Percentiles rank a stretch among this genome's conserved stretches.
Conservation (phyloP, 2,113 vertebrate genomes). For the Cinclus mexicanus region DNA sequence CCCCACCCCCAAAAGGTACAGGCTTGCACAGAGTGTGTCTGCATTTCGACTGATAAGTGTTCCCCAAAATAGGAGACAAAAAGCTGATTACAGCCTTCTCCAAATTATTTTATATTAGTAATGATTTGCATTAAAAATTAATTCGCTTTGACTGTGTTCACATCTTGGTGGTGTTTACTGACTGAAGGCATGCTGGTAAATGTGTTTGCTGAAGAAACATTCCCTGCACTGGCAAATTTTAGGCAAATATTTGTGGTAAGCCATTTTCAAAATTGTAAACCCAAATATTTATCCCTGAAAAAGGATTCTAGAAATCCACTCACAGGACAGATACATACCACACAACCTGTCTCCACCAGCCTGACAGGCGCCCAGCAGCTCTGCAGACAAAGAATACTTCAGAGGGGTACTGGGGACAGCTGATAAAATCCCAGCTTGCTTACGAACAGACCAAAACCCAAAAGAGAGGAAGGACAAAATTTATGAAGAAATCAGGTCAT, state of each 20-base stretch:
- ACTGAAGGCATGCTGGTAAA: conserved; percentile 41
- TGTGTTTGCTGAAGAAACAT: conserved; percentile 66
- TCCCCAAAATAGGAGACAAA: not conserved
- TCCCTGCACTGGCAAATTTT: conserved; percentile 33
- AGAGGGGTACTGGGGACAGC: not conserved
- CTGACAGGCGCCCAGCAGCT: not conserved
- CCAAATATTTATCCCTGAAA: conserved; percentile 54
- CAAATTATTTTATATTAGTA: conserved; percentile 9
- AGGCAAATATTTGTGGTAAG: conserved; percentile 65
- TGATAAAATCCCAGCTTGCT: not conserved
- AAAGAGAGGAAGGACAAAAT: not conserved
- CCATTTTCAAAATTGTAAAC: conserved; percentile 42
- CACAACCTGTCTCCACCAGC: not conserved
- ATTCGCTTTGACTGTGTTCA: not conserved
- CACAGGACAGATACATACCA: conserved; percentile 9
- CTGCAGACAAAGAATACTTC: conserved; percentile 28
- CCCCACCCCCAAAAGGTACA: not conserved
- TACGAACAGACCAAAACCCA: fast-evolving
- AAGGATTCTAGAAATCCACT: conserved; percentile 2
- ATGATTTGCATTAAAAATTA: not conserved
- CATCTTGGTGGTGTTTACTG: conserved; percentile 36
- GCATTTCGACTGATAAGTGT: not conserved
- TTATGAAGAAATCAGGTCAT: not conserved
- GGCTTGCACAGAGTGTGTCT: fast-evolving
- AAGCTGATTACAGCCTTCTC: not conserved